phyloP scores from a whole-genome alignment of 2,888 invertebrate genomes.

The Unio pictorum region DNA sequence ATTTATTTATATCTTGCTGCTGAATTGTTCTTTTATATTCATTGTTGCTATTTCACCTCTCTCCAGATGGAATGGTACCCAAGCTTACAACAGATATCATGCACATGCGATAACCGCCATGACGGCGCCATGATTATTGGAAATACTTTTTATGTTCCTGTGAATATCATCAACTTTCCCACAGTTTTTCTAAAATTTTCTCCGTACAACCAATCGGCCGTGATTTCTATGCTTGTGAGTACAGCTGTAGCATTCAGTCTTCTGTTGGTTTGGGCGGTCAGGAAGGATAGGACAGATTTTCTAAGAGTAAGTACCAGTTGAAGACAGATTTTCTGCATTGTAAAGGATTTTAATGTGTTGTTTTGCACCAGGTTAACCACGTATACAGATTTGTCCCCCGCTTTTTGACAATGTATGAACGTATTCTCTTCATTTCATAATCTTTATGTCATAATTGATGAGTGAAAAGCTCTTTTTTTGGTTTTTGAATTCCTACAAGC shows the following conservation, averaged over 20 bases:
- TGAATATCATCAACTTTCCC: constrained; percentile 71
- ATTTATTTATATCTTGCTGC: no score
- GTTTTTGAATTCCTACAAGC: no score
- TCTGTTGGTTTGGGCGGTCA: constrained; percentile 63
- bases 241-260: constrained; percentile 56
- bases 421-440: no score
- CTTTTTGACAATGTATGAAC: background rate
- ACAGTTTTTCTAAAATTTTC: constrained; percentile 68
- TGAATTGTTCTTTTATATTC: no score
- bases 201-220: constrained; percentile 59
- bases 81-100: constrained; percentile 18
- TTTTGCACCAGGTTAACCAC: background rate
- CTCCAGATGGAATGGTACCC: constrained; percentile 34
- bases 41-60: no score
- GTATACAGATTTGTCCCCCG: background rate
- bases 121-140: constrained; percentile 29
- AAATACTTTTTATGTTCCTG: constrained; percentile 63
- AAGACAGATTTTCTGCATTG: no score
- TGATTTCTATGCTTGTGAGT: constrained; percentile 64
- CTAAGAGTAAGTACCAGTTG: constrained; percentile 31
- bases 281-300: constrained; percentile 63
- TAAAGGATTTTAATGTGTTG: no score
- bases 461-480: no score
- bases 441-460: background rate
- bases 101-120: constrained; percentile 18